Evolutionary conservation across 2,888 invertebrate species (phyloP).

Genomic region (Xylophagus ater): DNA sequence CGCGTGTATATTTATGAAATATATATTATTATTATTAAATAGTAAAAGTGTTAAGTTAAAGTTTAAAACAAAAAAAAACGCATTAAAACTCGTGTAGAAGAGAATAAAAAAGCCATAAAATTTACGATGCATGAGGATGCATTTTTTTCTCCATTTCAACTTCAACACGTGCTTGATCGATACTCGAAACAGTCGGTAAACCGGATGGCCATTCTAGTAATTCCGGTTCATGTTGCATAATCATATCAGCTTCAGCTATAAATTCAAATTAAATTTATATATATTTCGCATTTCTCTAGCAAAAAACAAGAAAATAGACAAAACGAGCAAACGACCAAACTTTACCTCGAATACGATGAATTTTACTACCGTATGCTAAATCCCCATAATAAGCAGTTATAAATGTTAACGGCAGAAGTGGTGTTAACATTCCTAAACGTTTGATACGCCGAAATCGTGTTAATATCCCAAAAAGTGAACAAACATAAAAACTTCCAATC

Average conservation of each 20-base stretch:
- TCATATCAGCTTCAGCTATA: constrained; percentile 64
- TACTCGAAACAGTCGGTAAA: constrained; percentile 59
- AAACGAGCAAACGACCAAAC: constrained; percentile 4
- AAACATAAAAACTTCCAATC: constrained; percentile 54
- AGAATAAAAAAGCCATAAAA: too few relatives aligned
- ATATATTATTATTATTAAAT: too few relatives aligned
- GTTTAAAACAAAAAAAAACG: too few relatives aligned
- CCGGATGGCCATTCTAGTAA: constrained; percentile 61
- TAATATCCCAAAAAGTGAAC: constrained; percentile 41
- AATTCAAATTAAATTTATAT: constrained; percentile 5
- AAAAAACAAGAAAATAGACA: constrained; percentile 11
- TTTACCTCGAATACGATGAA: constrained; percentile 61
- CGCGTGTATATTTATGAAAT: too few relatives aligned
- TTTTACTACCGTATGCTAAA: constrained; percentile 64
- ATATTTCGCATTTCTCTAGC: constrained; percentile 10
- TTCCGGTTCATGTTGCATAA: constrained; percentile 61
- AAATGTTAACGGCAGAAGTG: constrained; percentile 61
- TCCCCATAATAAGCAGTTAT: constrained; percentile 62
- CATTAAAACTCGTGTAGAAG: too few relatives aligned
- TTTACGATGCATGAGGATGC: constrained; percentile 45
- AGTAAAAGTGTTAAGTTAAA: too few relatives aligned
- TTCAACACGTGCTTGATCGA: constrained; percentile 53
- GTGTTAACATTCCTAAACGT: constrained; percentile 48
- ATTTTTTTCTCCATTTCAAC: constrained; percentile 53
- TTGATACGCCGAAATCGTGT: constrained; percentile 50